phyloP scores from a whole-genome alignment of 2,797 vertebrate genomes.

The Emys orbicularis region DNA sequence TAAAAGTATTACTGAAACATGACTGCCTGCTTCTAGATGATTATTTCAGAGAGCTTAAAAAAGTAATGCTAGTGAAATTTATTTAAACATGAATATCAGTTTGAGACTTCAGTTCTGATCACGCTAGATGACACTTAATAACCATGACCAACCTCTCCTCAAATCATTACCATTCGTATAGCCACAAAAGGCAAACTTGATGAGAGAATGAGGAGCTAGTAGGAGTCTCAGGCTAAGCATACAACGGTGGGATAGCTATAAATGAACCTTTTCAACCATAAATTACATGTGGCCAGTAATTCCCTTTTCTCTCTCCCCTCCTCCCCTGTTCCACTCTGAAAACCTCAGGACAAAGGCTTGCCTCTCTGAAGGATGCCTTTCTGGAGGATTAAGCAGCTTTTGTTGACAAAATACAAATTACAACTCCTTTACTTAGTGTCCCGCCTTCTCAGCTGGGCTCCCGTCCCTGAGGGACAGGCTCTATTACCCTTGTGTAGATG shows the following conservation, averaged over 20 bases:
- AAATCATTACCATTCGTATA: conserved; percentile 76
- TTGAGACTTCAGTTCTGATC: conserved; percentile 64
- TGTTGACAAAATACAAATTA: conserved; percentile 98
- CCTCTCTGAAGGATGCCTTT: conserved; percentile 82
- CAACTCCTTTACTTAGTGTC: conserved; percentile 86
- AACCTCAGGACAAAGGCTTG: conserved; percentile 83
- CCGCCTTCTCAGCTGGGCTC: conserved; percentile 83
- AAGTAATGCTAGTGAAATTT: conserved; percentile 62
- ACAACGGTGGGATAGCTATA: conserved; percentile 80
- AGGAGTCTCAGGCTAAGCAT: conserved; percentile 77
- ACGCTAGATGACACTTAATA: conserved; percentile 86
- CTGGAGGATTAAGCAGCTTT: conserved; percentile 91
- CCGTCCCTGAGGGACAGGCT: conserved; percentile 64
- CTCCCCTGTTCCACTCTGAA: conserved; percentile 69
- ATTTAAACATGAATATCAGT: conserved; percentile 68
- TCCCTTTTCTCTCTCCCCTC: conserved; percentile 68
- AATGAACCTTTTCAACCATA: conserved; percentile 89
- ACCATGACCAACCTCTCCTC: conserved; percentile 75
- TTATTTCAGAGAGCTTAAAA: background rate
- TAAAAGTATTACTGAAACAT: background rate
- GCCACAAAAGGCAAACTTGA: conserved; percentile 79
- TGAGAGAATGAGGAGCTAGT: conserved; percentile 73
- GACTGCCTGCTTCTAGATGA: background rate
- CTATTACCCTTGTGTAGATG: conserved; percentile 72
- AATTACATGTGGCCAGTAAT: conserved; percentile 86